Evolutionary conservation across 2,888 invertebrate species (phyloP).

Genomic region (Melinaea marsaeus): DNA sequence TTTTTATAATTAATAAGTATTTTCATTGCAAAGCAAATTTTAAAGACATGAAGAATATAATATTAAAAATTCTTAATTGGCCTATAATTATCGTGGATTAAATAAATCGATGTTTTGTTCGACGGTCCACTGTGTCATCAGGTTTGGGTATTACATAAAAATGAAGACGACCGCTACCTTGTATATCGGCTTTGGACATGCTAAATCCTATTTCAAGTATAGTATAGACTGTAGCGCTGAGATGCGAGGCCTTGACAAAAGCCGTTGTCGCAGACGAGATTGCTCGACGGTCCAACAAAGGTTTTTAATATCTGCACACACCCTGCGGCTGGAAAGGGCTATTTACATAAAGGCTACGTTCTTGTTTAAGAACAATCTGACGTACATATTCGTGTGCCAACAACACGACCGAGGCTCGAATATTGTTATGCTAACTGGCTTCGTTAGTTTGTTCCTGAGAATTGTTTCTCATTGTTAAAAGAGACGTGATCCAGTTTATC

Average conservation of each 20-base stretch:
- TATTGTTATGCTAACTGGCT: constrained; percentile 76
- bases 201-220: constrained; percentile 23
- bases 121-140: too few relatives aligned
- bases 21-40: neutral
- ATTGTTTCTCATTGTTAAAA: constrained; percentile 67
- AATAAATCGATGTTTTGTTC: too few relatives aligned
- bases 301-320: constrained; percentile 71
- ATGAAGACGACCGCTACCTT: neutral
- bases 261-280: constrained; percentile 43
- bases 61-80: too few relatives aligned
- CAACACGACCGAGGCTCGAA: constrained; percentile 56
- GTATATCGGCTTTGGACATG: constrained; percentile 27
- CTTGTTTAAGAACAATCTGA: constrained; percentile 66
- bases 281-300: constrained; percentile 61
- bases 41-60: neutral
- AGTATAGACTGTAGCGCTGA: constrained; percentile 25
- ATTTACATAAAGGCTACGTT: constrained; percentile 71
- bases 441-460: constrained; percentile 75
- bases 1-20: neutral
- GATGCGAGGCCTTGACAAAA: constrained; percentile 37
- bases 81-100: too few relatives aligned
- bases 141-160: neutral
- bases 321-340: constrained; percentile 60
- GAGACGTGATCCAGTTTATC: constrained; percentile 58
- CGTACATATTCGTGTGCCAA: constrained; percentile 49